Conservation (phyloP, 2,113 vertebrate genomes). For the Zeus faber region DNA sequence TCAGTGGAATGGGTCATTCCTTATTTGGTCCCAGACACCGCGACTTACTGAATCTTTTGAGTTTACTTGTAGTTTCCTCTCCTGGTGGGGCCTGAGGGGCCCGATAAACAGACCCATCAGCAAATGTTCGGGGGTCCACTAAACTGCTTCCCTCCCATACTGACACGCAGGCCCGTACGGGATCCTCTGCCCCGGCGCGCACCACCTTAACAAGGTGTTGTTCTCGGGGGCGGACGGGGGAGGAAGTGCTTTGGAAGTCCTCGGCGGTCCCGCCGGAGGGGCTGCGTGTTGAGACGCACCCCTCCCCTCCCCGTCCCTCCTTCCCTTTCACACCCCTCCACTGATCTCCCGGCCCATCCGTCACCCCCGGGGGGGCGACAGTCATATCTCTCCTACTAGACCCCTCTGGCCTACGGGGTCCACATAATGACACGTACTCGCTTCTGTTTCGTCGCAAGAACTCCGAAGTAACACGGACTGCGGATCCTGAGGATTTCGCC, state of each 20-base stretch:
- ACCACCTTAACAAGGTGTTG: too few relatives aligned
- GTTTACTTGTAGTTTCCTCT: not conserved
- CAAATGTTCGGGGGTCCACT: too few relatives aligned
- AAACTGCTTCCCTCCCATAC: not conserved
- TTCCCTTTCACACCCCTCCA: slow-evolving; percentile 44
- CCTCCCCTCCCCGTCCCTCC: slow-evolving; percentile 20
- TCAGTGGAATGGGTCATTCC: too few relatives aligned
- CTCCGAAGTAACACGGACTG: too few relatives aligned
- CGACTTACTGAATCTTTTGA: too few relatives aligned
- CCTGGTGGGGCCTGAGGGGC: too few relatives aligned
- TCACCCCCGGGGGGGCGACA: slow-evolving; percentile 44
- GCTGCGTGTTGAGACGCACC: slow-evolving; percentile 63
- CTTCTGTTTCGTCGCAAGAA: too few relatives aligned
- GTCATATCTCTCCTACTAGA: slow-evolving; percentile 25
- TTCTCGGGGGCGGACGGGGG: slow-evolving; percentile 11
- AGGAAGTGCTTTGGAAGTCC: slow-evolving; percentile 70
- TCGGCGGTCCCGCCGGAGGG: slow-evolving; percentile 64
- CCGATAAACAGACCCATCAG: too few relatives aligned
- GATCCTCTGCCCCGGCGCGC: slow-evolving; percentile 10
- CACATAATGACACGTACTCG: too few relatives aligned
- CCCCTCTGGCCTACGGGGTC: slow-evolving; percentile 36
- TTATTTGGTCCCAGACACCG: too few relatives aligned
- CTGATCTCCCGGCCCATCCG: slow-evolving; percentile 44
- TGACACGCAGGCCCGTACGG: slow-evolving; percentile 27
- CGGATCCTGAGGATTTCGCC: too few relatives aligned